Evolutionary conservation across 2,888 invertebrate genomes (phyloP), one percentile per base, ranked within the genome.

Genomic region (Temnothorax rugatulus): DNA sequence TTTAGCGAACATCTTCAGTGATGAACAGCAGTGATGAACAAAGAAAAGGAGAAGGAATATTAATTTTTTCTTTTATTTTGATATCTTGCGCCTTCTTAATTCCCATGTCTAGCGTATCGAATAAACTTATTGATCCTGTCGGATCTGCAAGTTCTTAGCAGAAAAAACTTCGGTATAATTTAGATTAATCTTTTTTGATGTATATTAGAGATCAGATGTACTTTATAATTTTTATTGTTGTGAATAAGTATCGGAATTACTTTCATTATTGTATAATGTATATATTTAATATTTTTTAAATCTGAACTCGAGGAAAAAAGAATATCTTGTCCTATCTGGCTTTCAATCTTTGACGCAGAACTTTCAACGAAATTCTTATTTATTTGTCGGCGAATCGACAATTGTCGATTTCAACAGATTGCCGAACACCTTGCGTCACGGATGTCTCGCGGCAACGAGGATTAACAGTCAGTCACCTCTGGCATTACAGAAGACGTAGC

Each of bases 401-500:
- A 44, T 75, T 38, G 15, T 38, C 54, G 63, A 69, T 84, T 74
- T 68, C 47, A n/a, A 68, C 25, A 82, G 66, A 68, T 64, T 47
- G 54, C 25, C 7, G 29, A 50, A 47, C 74, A 61, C 47, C 61
- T 76, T 79, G 44, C 83, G 47, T 44, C 61, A 83, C 11, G 25
- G 21, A 21, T 9, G n/a, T 47, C 29, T 82, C 54, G 59, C n/a
- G 44, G 18, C 74, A 63, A 18, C 59, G 68, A 21, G 47, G 34
- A 79, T 69, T 54, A 57, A 47, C 71, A 63, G 54, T 79, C 79
- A 59, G 66, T 68, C 50, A 77, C 77, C 77, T 83, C 71, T 83
- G 84, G 69, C 68, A 68, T 64, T 75, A 82, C 63, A 41, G 79
- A 77, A 79, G 79, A 83, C 50, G 61, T 25, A 68, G n/a, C 83